Evolutionary conservation across 2,888 invertebrate genomes (phyloP).

Genomic region (Carcina quercana): DNA sequence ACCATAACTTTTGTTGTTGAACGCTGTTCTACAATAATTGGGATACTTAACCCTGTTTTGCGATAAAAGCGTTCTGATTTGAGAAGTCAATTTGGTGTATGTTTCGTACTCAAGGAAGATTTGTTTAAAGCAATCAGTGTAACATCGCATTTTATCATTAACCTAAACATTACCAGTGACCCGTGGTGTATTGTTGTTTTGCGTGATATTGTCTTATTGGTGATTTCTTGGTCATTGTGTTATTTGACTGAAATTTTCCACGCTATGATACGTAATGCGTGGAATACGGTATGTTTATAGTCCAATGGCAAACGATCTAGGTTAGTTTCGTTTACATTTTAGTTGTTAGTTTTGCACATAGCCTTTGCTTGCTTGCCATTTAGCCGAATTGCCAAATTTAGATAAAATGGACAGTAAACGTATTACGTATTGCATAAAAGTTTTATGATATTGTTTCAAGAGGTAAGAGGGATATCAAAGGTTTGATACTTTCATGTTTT

Average conservation of each 20-base stretch:
- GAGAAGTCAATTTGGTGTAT: background rate
- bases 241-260: slow-evolving; percentile 21
- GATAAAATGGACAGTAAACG: slow-evolving; percentile 14
- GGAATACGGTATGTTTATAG: too few species aligned
- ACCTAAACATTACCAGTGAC: slow-evolving; percentile 16
- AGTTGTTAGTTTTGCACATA: too few species aligned
- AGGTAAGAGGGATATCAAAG: slow-evolving; percentile 21
- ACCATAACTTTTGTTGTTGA: too few species aligned
- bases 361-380: too few species aligned
- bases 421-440: slow-evolving; percentile 22
- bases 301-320: too few species aligned
- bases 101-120: background rate
- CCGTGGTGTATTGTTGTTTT: slow-evolving; percentile 23
- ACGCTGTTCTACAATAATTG: slow-evolving; percentile 16
- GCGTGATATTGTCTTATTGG: slow-evolving; percentile 16
- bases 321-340: too few species aligned
- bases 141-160: slow-evolving; percentile 16
- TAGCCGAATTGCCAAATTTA: slow-evolving; percentile 8
- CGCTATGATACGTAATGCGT: slow-evolving; percentile 6
- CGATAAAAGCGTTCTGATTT: slow-evolving; percentile 4
- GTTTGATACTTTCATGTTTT: too few species aligned
- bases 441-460: slow-evolving; percentile 24
- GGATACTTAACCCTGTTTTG: slow-evolving; percentile 12
- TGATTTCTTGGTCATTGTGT: slow-evolving; percentile 17
- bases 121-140: background rate